Conservation (phyloP, 1,140 invertebrate species). For the Aphaenogaster ashmeadi region DNA sequence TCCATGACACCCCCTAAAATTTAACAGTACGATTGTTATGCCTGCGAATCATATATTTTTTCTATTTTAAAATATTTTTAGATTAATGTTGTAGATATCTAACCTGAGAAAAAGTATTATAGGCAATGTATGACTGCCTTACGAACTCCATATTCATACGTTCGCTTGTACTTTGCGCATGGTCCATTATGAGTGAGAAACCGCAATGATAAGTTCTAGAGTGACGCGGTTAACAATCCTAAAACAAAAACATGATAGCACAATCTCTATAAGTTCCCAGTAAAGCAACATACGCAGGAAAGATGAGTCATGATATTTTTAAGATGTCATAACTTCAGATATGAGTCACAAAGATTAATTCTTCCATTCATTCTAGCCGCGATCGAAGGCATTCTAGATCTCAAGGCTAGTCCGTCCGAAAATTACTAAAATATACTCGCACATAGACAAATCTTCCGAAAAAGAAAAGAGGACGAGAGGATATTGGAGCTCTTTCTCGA, state of each 20-base stretch:
- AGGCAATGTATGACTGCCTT: conserved; percentile 57
- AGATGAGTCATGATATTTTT: neutral
- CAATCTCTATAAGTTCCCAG: neutral
- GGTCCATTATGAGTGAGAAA: conserved; percentile 75
- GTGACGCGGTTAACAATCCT: conserved; percentile 24
- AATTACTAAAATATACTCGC: neutral
- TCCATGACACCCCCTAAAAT: conserved; percentile 76
- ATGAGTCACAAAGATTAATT: conserved; percentile 4
- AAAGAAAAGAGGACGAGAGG: neutral
- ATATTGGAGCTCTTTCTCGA: neutral
- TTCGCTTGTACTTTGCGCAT: conserved; percentile 68
- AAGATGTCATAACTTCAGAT: neutral
- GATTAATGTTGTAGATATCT: conserved; percentile 20
- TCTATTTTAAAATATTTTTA: neutral
- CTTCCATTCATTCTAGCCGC: neutral
- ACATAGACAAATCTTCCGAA: neutral
- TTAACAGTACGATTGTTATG: neutral
- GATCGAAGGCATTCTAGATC: neutral
- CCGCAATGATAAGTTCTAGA: conserved; percentile 38
- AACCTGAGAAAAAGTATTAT: conserved; percentile 76
- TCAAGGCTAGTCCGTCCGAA: neutral
- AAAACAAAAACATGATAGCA: conserved; percentile 22
- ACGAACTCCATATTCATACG: conserved; percentile 65
- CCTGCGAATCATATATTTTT: neutral
- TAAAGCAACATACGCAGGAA: neutral